Conservation (phyloP, 1,140 invertebrate genomes). For the Bombus polaris region DNA sequence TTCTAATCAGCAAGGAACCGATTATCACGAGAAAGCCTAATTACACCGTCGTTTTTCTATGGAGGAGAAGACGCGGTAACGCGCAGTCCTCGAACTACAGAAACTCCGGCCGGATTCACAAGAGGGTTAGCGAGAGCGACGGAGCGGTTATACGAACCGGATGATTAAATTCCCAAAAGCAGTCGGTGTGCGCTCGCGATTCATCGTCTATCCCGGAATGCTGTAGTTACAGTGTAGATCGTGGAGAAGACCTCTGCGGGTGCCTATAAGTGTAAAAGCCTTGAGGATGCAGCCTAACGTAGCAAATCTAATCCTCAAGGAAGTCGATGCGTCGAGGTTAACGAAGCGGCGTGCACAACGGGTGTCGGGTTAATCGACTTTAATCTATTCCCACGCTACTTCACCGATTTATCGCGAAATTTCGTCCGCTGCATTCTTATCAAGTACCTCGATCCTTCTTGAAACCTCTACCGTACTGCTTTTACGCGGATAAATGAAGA, state of each 20-base stretch:
- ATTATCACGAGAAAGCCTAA: conserved; percentile 33
- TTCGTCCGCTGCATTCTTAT: conserved; percentile 12
- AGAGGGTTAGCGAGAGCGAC: conserved; percentile 38
- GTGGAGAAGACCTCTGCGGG: conserved; percentile 39
- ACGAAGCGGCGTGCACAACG: conserved; percentile 61
- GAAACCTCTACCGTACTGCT: background rate
- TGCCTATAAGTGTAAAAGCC: conserved; percentile 60
- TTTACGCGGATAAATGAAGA: background rate
- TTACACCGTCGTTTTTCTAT: conserved; percentile 18
- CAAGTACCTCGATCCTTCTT: background rate
- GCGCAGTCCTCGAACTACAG: conserved; percentile 2
- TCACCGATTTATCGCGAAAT: conserved; percentile 32
- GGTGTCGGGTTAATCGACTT: conserved; percentile 58
- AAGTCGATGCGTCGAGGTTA: conserved; percentile 67
- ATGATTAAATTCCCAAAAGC: conserved; percentile 73
- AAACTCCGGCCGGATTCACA: conserved; percentile 36
- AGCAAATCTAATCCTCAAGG: conserved; percentile 64
- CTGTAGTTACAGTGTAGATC: conserved; percentile 43
- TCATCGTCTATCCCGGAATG: conserved; percentile 47
- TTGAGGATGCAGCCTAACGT: conserved; percentile 65
- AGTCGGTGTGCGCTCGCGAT: conserved; percentile 51
- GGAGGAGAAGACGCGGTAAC: background rate
- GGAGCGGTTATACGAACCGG: conserved; percentile 64
- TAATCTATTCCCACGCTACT: conserved; percentile 28
- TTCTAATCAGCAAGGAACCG: background rate